Conservation (phyloP, 2,113 vertebrate species). For the Dromiciops gliroides region DNA sequence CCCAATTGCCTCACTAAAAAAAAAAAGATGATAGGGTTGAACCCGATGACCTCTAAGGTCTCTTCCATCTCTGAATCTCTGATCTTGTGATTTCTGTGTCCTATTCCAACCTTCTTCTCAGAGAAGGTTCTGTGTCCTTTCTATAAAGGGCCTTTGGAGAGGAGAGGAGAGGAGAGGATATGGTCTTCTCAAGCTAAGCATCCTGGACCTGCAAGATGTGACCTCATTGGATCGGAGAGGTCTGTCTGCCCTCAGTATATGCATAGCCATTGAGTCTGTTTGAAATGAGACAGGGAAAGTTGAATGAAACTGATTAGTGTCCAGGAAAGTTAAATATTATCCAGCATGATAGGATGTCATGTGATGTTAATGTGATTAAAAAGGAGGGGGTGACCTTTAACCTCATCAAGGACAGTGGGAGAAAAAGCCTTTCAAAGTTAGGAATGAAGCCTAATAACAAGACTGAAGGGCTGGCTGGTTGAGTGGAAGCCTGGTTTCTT, state of each 20-base stretch:
- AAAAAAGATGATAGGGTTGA: not conserved
- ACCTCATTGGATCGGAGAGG: slow-evolving; percentile 57
- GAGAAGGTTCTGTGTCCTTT: not conserved
- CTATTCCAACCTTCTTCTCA: not conserved
- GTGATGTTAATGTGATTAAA: slow-evolving; percentile 19
- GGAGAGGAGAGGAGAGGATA: not conserved
- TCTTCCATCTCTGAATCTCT: not conserved
- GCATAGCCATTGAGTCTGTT: slow-evolving; percentile 39
- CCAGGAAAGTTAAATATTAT: slow-evolving; percentile 64
- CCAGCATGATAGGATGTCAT: slow-evolving; percentile 52
- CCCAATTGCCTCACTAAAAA: no score
- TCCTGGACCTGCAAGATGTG: slow-evolving; percentile 34
- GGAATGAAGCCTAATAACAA: not conserved
- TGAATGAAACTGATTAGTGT: slow-evolving; percentile 62
- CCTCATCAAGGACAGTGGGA: slow-evolving; percentile 54
- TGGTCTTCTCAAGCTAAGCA: slow-evolving; percentile 38
- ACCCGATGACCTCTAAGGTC: not conserved
- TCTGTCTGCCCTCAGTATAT: slow-evolving; percentile 29
- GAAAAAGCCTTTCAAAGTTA: slow-evolving; percentile 32
- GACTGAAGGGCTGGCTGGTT: not conserved
- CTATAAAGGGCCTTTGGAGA: not conserved
- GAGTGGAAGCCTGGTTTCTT: not conserved
- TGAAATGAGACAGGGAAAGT: slow-evolving; percentile 53
- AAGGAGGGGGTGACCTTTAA: slow-evolving; percentile 37
- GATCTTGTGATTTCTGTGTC: not conserved